Percentiles rank a stretch among this genome's conserved stretches.
Conservation (phyloP, 2,797 vertebrate genomes). For the Pipistrellus kuhlii region DNA sequence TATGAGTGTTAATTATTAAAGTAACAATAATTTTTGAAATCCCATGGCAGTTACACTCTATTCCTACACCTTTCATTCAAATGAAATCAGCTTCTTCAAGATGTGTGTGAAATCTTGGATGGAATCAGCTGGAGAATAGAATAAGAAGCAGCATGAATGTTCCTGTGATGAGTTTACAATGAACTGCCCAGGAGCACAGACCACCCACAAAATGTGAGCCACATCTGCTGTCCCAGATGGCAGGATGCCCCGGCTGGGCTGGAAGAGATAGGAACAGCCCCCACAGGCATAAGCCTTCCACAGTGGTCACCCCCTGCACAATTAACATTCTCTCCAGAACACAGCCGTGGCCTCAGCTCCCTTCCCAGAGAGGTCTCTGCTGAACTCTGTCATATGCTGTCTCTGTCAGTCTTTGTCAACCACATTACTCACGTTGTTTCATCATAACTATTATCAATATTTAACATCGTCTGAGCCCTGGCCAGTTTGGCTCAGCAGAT, state of each 20-base stretch:
- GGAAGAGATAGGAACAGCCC: not conserved
- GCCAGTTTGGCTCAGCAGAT: no score
- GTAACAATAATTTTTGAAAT: not conserved
- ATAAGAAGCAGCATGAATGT: not conserved
- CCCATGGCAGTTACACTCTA: not conserved
- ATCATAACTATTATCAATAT: not conserved
- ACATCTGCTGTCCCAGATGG: not conserved
- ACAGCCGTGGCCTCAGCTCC: not conserved
- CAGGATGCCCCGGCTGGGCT: not conserved
- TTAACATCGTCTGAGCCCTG: not conserved
- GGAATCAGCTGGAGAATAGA: not conserved
- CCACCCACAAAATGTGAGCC: not conserved
- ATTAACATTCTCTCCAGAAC: not conserved
- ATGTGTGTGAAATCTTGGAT: not conserved
- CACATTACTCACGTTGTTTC: not conserved
- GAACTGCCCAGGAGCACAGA: not conserved
- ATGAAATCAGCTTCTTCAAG: not conserved
- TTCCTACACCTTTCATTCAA: not conserved
- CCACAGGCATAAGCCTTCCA: not conserved
- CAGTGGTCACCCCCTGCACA: not conserved
- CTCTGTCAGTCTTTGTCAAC: not conserved
- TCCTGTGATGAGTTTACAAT: not conserved
- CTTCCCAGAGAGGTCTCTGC: not conserved
- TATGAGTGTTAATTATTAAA: not conserved
- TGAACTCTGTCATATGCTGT: fast-evolving